Base-by-base conservation (phyloP, 2,797 vertebrate genomes). In the Hyperoplus immaculatus region DNA sequence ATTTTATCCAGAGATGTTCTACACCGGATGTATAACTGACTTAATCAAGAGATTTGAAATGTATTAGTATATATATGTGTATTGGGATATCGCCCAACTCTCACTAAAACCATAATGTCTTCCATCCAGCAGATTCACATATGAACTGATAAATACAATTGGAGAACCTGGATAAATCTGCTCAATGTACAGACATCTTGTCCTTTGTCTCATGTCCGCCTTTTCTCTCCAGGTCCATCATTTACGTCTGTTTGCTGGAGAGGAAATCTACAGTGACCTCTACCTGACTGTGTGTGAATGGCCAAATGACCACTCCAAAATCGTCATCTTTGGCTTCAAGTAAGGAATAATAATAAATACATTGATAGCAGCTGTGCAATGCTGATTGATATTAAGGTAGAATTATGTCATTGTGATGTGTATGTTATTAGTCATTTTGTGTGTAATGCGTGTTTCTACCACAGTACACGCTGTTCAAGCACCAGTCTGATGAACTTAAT, bases 241-340 rank as follows among this genome's bases (percentile, higher is more conserved):
- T 84, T 97, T 99, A 2, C 96, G 96, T 14, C 94, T 99, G 42
- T 99, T 99, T 94, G 96, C 97, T 58, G 97, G 97, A 0, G 97
- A 98, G 87, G 96, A 97, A 86, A 98, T 98, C 63, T 99, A 97
- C 90, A 99, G 97, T 0, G 97, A 99, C 81, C 92, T 99, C 12
- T 98, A 97, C 89, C 92, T 99, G 53, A 98, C 97, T 0, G 97
- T 99, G 60, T 99, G 98, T 1, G 98, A 98, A 83, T 99, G 98
- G 98, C 98, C 97, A 51, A 97, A 97, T 0, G 97, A 99, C 57
- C 94, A 94, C 55, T 97, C 97, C 75, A 98, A 98, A 92, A 96
- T 99, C 70, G 97, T 99, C 68, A 96, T 99, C 85, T 99, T 98
- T 16, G 97, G 98, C 75, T 98, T 98, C 93, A 99, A 98, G 98